phyloP scores from a whole-genome alignment of 2,113 vertebrate genomes.

The Fulica atra region DNA sequence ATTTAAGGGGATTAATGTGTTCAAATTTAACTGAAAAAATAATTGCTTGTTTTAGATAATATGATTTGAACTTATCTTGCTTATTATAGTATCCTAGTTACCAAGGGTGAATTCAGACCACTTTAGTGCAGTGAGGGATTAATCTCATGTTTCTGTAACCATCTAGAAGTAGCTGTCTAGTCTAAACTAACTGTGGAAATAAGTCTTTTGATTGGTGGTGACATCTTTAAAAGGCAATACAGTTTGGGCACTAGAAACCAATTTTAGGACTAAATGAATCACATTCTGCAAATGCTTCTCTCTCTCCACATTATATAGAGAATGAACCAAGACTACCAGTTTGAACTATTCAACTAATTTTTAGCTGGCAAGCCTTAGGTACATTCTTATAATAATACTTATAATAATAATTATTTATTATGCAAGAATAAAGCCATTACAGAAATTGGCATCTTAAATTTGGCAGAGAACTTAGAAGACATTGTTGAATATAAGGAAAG shows the following conservation, averaged over 20 bases:
- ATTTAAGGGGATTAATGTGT: neutral
- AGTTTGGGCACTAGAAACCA: neutral
- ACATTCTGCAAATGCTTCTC: rapidly evolving
- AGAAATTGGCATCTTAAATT: neutral
- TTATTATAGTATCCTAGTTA: neutral
- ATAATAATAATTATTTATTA: no score
- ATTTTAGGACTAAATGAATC: neutral
- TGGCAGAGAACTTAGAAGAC: neutral
- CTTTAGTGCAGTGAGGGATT: neutral
- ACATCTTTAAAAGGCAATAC: neutral
- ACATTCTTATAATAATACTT: neutral
- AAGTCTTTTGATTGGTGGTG: neutral
- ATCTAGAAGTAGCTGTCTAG: neutral
- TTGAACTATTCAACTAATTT: neutral
- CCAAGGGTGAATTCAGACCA: neutral
- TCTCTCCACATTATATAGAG: neutral
- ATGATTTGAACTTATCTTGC: neutral
- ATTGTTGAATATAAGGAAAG: neutral
- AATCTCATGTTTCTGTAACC: neutral
- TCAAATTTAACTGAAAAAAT: neutral
- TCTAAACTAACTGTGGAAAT: neutral
- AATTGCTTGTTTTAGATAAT: neutral
- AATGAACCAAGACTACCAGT: neutral
- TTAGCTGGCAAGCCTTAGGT: neutral
- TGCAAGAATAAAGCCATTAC: neutral